phyloP scores from a whole-genome alignment of 1,140 invertebrate species.

The Diorhabda sublineata region DNA sequence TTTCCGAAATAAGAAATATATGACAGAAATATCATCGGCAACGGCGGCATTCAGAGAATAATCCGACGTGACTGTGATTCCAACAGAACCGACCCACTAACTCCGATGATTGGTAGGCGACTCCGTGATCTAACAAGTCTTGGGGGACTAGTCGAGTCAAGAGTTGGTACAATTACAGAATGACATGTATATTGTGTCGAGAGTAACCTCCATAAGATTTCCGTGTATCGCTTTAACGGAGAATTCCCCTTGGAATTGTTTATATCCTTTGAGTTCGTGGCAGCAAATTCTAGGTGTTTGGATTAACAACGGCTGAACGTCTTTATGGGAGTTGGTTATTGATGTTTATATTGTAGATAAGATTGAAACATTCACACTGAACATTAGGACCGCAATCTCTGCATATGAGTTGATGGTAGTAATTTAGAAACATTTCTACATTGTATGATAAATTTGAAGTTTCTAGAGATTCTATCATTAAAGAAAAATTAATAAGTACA shows the following conservation, averaged over 20 bases:
- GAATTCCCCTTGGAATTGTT: constrained; percentile 3
- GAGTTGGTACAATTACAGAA: constrained; percentile 27
- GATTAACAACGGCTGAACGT: constrained; percentile 3
- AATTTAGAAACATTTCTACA: too few relatives aligned
- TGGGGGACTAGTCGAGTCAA: constrained; percentile 19
- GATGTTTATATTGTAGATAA: background rate
- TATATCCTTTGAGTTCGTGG: background rate
- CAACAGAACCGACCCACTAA: constrained; percentile 4
- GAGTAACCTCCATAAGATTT: constrained; percentile 23
- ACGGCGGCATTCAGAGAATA: background rate
- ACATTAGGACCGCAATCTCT: background rate
- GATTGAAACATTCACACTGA: background rate
- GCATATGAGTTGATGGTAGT: background rate
- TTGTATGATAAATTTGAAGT: too few relatives aligned
- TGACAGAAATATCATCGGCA: too few relatives aligned
- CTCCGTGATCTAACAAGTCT: constrained; percentile 20
- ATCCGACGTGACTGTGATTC: constrained; percentile 1
- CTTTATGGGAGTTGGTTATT: constrained; percentile 2
- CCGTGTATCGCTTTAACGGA: constrained; percentile 13
- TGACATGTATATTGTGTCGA: constrained; percentile 27
- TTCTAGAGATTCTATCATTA: too few relatives aligned
- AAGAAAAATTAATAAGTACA: too few relatives aligned
- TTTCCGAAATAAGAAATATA: too few relatives aligned
- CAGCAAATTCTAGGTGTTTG: constrained; percentile 5
- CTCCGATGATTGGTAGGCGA: constrained; percentile 21